Percentiles rank a stretch among this genome's conserved stretches.
Evolutionary conservation across 2,888 invertebrate species (phyloP).

Genomic region (Drosophila mettleri): DNA sequence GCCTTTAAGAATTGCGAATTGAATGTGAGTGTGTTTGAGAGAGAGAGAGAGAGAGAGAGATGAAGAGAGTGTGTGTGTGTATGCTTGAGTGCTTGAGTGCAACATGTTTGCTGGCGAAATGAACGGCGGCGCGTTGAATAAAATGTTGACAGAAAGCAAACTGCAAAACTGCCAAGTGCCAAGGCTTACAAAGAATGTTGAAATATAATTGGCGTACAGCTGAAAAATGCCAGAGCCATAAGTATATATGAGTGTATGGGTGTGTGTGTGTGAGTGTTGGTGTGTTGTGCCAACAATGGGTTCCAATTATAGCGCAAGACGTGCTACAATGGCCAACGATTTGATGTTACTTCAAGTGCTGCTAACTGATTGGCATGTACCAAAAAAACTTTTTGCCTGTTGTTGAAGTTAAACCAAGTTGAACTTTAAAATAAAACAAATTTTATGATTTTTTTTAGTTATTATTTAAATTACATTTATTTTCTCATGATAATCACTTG

Average conservation of each 20-base stretch:
- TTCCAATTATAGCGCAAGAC: conserved; percentile 68
- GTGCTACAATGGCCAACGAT: conserved; percentile 58
- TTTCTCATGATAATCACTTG: conserved; percentile 79
- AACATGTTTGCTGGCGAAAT: conserved; percentile 69
- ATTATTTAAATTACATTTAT: conserved; percentile 81
- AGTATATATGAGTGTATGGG: conserved; percentile 16
- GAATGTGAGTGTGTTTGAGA: conserved; percentile 18
- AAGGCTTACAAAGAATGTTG: conserved; percentile 66
- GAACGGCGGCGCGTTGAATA: conserved; percentile 64
- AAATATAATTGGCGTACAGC: conserved; percentile 72
- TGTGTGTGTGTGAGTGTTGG: conserved; percentile 18
- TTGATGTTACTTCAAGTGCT: conserved; percentile 50
- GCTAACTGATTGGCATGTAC: conserved; percentile 53
- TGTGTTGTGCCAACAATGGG: conserved; percentile 64
- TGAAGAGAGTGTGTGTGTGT: not conserved
- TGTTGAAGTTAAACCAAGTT: not conserved
- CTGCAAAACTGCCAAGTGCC: conserved; percentile 65
- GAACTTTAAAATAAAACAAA: conserved; percentile 2
- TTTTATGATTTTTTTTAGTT: conserved; percentile 42
- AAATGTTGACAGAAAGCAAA: conserved; percentile 79
- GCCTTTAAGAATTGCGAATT: conserved; percentile 57
- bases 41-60: no score
- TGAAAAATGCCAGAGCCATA: conserved; percentile 36
- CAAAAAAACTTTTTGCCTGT: conserved; percentile 12
- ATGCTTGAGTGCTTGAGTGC: conserved; percentile 65